A percentile compares a stretch with the other conserved stretches of the same genome.
phyloP scores from a whole-genome alignment of 2,797 vertebrate genomes.

The Sebastes glaucus region DNA sequence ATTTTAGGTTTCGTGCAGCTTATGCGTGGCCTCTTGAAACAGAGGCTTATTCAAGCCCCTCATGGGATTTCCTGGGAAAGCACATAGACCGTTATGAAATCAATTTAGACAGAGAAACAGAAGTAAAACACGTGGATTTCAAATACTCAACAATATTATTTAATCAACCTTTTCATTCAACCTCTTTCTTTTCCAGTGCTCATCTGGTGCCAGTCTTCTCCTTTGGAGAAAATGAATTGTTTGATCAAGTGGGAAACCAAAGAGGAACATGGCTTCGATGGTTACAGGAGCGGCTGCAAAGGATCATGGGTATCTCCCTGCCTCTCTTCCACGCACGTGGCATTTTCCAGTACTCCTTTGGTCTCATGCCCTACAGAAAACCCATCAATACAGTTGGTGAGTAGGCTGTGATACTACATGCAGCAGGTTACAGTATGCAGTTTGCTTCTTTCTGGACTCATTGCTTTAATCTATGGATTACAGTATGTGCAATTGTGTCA shows the following conservation, averaged over 20 bases:
- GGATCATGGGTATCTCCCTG: conserved; percentile 89
- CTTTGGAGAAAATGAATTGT: conserved; percentile 95
- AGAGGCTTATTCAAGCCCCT: conserved; percentile 45
- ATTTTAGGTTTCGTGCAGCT: not conserved
- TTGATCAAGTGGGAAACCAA: conserved; percentile 87
- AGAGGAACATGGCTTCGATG: conserved; percentile 87
- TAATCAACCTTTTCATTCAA: not conserved
- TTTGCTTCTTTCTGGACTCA: not conserved
- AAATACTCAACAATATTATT: not conserved
- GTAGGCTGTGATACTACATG: conserved; percentile 44
- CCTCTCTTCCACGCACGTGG: conserved; percentile 93
- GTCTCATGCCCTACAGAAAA: conserved; percentile 89
- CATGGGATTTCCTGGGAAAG: conserved; percentile 38
- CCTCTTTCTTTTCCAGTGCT: conserved; percentile 70
- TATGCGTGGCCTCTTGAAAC: conserved; percentile 33
- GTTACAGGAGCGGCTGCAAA: conserved; percentile 86
- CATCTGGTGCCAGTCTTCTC: conserved; percentile 92
- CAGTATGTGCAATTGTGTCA: not conserved
- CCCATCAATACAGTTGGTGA: conserved; percentile 90
- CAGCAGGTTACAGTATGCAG: not conserved
- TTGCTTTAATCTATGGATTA: not conserved
- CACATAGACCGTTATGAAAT: not conserved
- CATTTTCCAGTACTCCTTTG: conserved; percentile 94
- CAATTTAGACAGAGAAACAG: not conserved
- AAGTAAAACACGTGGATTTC: not conserved